Base-by-base conservation (phyloP, 2,797 vertebrate species). In the Alcedo atthis region DNA sequence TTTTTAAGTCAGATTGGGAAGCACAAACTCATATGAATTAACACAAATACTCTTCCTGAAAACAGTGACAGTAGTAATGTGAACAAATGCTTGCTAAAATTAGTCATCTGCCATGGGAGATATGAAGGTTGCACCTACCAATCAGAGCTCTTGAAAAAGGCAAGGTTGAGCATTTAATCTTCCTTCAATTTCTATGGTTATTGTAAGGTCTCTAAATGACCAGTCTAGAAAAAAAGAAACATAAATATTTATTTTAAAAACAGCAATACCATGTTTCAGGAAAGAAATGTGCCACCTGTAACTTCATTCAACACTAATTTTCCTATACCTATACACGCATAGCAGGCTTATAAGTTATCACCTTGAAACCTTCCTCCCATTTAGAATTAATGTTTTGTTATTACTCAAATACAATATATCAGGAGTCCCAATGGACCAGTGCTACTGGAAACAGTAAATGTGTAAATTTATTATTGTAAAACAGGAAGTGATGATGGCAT, bases 181-280 rank as follows among this genome's bases (percentile, higher is more conserved):
- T 79, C 25, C 32, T 81, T 81, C 40, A 59, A 48, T 84, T 93
- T 89, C 73, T 35, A 33, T n/a, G n/a, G 26, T 69, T 95, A 85
- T 79, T 91, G 85, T 89, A 78, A 79, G 46, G n/a, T 53, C 66
- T 67, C 59, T 37, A 85, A 92, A 91, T 83, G 62, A 89, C 53
- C 32, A 19, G 43, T 76, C 20, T 7, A 49, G 25, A 81, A 12
- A 95, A 95, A 91, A 87, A 78, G 61, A 87, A 51, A 32, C 8
- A 42, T 26, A 54, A 17, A 51, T 2, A 54, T 91, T 37, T 62
- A 33, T 90, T 80, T 76, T 15, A 24, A 70, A 70, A n/a, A 80
- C 30, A 82, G 15, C 21, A 62, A 54, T 8, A 66, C 5, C 2
- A 2, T 25, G 12, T 9, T 69, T 76, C 45, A 74, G 46, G 58